Percentiles rank a stretch among this genome's conserved stretches.
These are phyloP conservation scores for Sardina pilchardus DNA, from an alignment of 2,113 vertebrate species.

Conservation along the genomic window DNA sequence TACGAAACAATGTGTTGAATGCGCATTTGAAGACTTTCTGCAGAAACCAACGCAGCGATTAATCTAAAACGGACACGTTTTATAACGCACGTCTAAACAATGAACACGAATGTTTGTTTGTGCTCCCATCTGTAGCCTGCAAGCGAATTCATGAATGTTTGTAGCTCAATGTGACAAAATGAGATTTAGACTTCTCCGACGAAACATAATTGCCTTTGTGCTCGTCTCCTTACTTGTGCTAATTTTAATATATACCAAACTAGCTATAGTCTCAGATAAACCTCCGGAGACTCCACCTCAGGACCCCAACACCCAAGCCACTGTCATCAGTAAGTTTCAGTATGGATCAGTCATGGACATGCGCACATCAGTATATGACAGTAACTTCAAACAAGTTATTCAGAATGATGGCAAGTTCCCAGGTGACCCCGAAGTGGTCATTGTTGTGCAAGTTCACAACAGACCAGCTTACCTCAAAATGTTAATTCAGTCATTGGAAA, in stretches of 20 bases:
- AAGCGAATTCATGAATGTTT: background rate
- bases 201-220: conserved; percentile 61
- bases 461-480: conserved; percentile 71
- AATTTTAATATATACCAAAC: conserved; percentile 55
- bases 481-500: conserved; percentile 68
- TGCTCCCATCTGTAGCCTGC: background rate
- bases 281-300: background rate
- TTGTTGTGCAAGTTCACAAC: conserved; percentile 76
- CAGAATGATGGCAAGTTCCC: conserved; percentile 65
- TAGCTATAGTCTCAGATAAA: conserved; percentile 27
- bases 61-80: background rate
- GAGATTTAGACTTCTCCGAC: conserved; percentile 66
- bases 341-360: conserved; percentile 51
- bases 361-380: conserved; percentile 60
- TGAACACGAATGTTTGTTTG: background rate
- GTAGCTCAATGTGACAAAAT: conserved; percentile 42
- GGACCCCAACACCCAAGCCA: background rate
- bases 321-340: conserved; percentile 48
- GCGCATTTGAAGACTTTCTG: background rate
- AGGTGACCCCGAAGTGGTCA: conserved; percentile 63
- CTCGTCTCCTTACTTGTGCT: conserved; percentile 46
- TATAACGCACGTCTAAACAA: background rate
- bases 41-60: background rate
- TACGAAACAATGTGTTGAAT: background rate
- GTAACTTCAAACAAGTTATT: conserved; percentile 66